Conservation (phyloP, 2,888 invertebrate genomes). For the Parascotia fuliginaria region DNA sequence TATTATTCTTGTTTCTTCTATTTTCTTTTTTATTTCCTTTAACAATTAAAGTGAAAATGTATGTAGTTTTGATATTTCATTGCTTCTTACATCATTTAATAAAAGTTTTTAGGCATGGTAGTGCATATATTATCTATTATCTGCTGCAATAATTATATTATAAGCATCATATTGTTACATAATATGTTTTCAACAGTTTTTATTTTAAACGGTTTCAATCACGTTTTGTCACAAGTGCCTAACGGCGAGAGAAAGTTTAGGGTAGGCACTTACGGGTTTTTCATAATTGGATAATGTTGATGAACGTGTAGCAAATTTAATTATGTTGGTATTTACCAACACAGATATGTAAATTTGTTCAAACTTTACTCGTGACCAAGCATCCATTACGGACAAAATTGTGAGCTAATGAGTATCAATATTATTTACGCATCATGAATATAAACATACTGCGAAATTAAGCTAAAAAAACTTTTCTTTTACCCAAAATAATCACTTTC, state of each 20-base stretch:
- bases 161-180: no score
- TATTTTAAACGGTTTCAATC: no score
- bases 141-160: no score
- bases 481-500: conserved; percentile 1
- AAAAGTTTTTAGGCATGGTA: no score
- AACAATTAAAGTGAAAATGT: no score
- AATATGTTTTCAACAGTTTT: no score
- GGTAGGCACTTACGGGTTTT: not conserved
- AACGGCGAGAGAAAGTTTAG: not conserved
- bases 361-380: conserved; percentile 4
- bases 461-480: conserved; percentile 13
- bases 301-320: not conserved
- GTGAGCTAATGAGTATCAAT: conserved; percentile 1
- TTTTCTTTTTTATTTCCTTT: no score
- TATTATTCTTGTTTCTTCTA: no score
- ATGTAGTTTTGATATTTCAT: no score
- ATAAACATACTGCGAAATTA: conserved; percentile 1
- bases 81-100: no score
- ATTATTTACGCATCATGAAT: conserved; percentile 7
- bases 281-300: conserved; percentile 1
- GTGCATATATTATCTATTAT: no score
- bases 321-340: not conserved
- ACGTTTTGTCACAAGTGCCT: no score
- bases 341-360: not conserved
- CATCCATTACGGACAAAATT: conserved; percentile 5